These are phyloP conservation scores for Cyclargus thomasi DNA, from an alignment of 1,140 invertebrate genomes.

Conservation along the genomic window DNA sequence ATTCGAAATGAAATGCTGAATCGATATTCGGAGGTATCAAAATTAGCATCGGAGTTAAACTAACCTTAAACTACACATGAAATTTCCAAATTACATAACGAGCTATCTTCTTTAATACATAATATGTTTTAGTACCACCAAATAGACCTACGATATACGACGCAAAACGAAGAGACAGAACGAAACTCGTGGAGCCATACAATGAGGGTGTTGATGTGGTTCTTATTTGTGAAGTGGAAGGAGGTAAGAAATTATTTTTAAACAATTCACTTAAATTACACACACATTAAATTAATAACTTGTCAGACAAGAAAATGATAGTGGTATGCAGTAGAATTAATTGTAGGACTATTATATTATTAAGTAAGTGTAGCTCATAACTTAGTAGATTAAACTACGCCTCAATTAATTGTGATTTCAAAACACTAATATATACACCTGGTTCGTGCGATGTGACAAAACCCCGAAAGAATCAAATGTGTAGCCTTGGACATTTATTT, in stretches of 20 bases:
- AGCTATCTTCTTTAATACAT: not conserved
- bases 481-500: not conserved
- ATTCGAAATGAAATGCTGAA: too few species aligned
- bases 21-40: too few species aligned
- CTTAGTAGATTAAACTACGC: too few species aligned
- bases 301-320: too few species aligned
- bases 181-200: slow-evolving; percentile 88
- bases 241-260: slow-evolving; percentile 81
- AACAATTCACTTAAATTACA: too few species aligned
- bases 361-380: too few species aligned
- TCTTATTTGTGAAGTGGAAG: slow-evolving; percentile 90
- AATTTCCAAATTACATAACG: too few species aligned
- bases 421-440: not conserved
- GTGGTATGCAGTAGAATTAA: too few species aligned
- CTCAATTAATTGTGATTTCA: not conserved
- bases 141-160: slow-evolving; percentile 90
- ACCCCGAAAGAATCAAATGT: not conserved
- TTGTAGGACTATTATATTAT: too few species aligned
- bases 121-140: slow-evolving; percentile 83
- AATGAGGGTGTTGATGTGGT: slow-evolving; percentile 89
- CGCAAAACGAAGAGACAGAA: slow-evolving; percentile 84
- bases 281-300: too few species aligned
- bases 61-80: not conserved
- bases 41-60: not conserved
- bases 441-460: too few species aligned